A percentile compares a stretch with the other conserved stretches of the same genome.
phyloP scores from a whole-genome alignment of 2,797 vertebrate genomes.

The Bradypodion pumilum region DNA sequence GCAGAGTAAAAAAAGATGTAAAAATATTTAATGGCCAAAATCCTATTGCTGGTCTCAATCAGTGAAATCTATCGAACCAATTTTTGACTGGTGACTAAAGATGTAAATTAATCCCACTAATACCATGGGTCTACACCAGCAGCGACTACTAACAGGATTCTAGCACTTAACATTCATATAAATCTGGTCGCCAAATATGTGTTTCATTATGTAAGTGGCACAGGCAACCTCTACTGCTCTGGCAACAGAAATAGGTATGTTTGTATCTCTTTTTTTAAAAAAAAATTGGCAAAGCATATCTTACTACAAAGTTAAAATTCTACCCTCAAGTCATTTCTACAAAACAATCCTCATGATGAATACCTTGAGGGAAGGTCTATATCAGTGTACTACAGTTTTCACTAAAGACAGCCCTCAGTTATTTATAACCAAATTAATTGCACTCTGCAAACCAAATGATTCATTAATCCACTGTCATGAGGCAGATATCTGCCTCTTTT shows the following conservation, averaged over 20 bases:
- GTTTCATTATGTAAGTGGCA: neutral
- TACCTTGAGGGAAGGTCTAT: constrained; percentile 1
- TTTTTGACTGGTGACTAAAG: no score
- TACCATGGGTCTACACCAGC: no score
- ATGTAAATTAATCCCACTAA: no score
- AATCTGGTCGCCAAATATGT: neutral
- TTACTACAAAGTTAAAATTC: neutral
- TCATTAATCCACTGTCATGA: constrained; percentile 59
- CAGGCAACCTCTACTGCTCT: neutral
- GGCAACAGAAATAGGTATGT: neutral
- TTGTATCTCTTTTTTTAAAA: neutral
- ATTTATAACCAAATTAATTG: constrained; percentile 15
- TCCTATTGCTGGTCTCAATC: no score
- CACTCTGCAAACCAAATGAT: constrained; percentile 39
- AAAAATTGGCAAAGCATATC: neutral
- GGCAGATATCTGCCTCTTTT: constrained; percentile 35
- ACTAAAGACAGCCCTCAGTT: constrained; percentile 13
- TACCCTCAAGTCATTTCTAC: neutral
- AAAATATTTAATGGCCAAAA: neutral
- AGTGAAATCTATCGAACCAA: no score
- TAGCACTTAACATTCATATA: no score
- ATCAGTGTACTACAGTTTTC: neutral
- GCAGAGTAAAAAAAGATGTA: neutral
- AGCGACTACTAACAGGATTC: no score
- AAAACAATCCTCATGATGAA: constrained; percentile 4